Percentiles rank a stretch among this genome's conserved stretches.
Conservation (phyloP, 2,113 vertebrate species). For the Mesitornis unicolor region DNA sequence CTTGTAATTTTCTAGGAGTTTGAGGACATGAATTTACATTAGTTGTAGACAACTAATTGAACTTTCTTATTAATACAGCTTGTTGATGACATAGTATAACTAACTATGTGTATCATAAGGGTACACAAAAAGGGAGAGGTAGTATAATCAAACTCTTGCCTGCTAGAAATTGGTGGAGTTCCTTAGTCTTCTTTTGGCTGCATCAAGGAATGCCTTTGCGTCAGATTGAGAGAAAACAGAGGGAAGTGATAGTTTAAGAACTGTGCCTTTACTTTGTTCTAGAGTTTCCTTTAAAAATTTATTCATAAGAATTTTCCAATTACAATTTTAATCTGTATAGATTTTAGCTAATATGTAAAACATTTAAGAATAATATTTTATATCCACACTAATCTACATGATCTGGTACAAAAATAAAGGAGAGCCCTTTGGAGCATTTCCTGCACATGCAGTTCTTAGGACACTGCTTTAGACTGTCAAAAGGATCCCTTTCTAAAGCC, state of each 20-base stretch:
- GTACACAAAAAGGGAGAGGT: not conserved
- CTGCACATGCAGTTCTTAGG: not conserved
- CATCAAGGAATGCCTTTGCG: not conserved
- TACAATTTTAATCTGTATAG: not conserved
- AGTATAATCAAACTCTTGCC: not conserved
- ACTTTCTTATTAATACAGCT: not conserved
- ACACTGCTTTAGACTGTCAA: not conserved
- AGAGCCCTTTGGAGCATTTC: not conserved
- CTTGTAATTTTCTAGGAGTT: not conserved
- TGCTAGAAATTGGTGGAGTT: not conserved
- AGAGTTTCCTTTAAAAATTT: not conserved
- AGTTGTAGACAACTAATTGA: not conserved
- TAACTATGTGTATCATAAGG: not conserved
- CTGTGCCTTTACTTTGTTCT: not conserved
- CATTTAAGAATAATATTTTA: not conserved
- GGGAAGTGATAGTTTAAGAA: not conserved
- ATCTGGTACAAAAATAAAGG: not conserved
- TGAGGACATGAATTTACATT: not conserved
- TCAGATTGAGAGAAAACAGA: not conserved
- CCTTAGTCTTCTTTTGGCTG: not conserved
- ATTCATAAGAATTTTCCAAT: not conserved
- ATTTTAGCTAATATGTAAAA: not conserved
- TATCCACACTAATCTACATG: not conserved
- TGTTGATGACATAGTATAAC: not conserved
- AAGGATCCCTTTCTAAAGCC: not conserved